Evolutionary conservation across 1,140 invertebrate species (phyloP), one percentile per base, ranked within the genome.

Genomic region (Drosophila azteca): DNA sequence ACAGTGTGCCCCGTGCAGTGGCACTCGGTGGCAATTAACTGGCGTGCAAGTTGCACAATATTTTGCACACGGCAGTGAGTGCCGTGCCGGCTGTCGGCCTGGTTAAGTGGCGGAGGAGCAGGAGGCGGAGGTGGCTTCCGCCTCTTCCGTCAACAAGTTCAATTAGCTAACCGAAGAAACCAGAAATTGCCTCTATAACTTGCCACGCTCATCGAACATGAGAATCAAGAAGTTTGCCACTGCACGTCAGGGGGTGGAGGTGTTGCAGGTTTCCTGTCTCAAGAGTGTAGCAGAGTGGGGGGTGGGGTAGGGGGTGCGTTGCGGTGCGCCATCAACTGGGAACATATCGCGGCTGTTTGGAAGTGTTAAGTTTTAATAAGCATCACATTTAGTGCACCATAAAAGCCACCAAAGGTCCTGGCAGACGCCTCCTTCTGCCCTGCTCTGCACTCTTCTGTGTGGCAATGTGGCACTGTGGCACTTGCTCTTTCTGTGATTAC

Each of bases 301-400:
- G 41, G n/a, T n/a, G n/a, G n/a, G n/a, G n/a, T n/a, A n/a, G 55
- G 15, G 2, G 8, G 31, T 31, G 31, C 52, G 41, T 41, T 26
- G 54, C 45, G 48, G n/a, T 22, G 9, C 29, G 54, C 53, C 31
- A 48, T 43, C 45, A 61, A 58, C 50, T 60, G 53, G 3, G 52
- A 46, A 44, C 52, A 60, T 26, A 51, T 54, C 45, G 39, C 49
- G 41, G 52, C 52, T 43, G 51, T 53, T 39, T 49, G 24, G 41
- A 83, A 79, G 64, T 79, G 79, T 79, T 70, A 87, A 85, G 68
- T 85, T 77, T 74, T 85, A 85, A 85, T 81, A 85, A 85, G 77
- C 81, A 64, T 77, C 72, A 74, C 76, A 68, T 85, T 77, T 68
- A 66, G 57, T 68, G 61, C 58, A 13, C 64, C 50, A 72, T 84